phyloP scores from a whole-genome alignment of 2,113 vertebrate species.

The Tragelaphus buxtoni region DNA sequence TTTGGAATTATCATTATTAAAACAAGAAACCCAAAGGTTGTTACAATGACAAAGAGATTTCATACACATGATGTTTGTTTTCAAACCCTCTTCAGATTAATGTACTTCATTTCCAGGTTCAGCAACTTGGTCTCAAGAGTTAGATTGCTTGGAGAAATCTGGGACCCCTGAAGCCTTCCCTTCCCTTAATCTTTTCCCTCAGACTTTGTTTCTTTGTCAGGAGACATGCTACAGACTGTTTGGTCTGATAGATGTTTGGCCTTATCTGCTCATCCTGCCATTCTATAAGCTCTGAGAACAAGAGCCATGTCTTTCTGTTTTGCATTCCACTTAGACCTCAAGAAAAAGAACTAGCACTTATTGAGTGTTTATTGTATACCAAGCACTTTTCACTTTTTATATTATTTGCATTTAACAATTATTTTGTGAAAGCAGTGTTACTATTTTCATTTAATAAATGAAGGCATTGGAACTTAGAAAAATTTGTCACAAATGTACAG shows the following conservation, averaged over 20 bases:
- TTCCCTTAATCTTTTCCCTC: background rate
- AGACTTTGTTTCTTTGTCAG: background rate
- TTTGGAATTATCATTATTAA: background rate
- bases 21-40: background rate
- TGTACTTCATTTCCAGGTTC: background rate
- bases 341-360: background rate
- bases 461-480: background rate
- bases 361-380: background rate
- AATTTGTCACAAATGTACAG: background rate
- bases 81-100: background rate
- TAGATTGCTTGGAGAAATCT: background rate
- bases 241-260: background rate
- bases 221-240: background rate
- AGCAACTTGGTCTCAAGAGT: background rate
- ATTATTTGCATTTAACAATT: background rate
- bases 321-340: background rate
- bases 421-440: background rate
- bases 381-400: background rate
- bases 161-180: background rate
- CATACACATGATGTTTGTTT: background rate
- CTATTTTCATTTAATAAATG: constrained; percentile 25
- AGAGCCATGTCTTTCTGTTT: background rate
- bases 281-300: background rate
- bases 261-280: background rate
- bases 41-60: background rate